Base-by-base conservation (phyloP, 2,888 invertebrate genomes). In the Sminthurinus aureus region DNA sequence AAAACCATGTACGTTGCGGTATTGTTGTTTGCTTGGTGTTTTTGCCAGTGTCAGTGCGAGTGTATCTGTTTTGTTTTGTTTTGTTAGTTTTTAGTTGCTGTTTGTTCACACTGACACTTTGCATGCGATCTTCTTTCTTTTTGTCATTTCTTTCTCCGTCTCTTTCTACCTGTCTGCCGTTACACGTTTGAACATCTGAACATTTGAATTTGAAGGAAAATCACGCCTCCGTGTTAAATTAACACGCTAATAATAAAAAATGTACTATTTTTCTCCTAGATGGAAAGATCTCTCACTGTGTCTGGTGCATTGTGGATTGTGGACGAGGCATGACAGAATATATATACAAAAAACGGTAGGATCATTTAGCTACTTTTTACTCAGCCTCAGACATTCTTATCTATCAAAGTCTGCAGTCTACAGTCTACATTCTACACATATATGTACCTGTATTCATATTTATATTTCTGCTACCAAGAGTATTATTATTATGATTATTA, bases 151-250 rank as follows among this genome's bases (percentile, higher is more conserved):
- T 38, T 38, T 38, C 38, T 38, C 38, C 38, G 38, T 38, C 38
- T 38, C 38, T 38, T 1, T 38, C 38, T 38, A 1, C 6, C 38
- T 38, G 1, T 38, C 38, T 38, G 38, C 38, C 38, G 38, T 38
- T 38, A 38, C 38, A 38, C 38, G 3, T 38, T 38, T 38, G 38
- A 38, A 38, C n/a, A n/a, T n/a, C n/a, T n/a, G n/a, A n/a, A n/a
- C n/a, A n/a, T 38, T 38, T 38, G 38, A 6, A 4, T 38, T 38
- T 38, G 38, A 38, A 38, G 24, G 24, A 24, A 24, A 71, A 71
- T 71, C 71, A 71, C 71, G 26, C 71, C 26, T 71, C 24, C 71
- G 20, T 71, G 71, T 71, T 24, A 71, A 71, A 71, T 71, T 71
- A 71, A 24, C 71, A 71, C 71, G 71, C 24, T 71, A 22, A 13